phyloP scores from a whole-genome alignment of 2,888 invertebrate species.

The Drosophila quinaria region DNA sequence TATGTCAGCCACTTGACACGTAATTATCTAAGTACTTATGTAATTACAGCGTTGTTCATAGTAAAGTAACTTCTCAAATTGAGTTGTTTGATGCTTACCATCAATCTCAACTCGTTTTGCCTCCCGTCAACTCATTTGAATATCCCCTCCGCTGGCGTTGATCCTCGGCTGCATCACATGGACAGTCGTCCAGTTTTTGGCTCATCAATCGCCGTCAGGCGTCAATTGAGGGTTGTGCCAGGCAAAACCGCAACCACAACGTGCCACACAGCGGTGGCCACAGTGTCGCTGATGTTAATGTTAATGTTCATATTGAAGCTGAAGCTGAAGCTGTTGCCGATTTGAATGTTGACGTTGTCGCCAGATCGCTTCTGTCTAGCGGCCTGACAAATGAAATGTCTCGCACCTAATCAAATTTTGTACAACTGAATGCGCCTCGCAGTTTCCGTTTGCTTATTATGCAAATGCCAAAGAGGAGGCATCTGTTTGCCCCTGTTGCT shows the following conservation, averaged over 20 bases:
- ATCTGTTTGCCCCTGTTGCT: conserved; percentile 30
- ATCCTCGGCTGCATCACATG: conserved; percentile 47
- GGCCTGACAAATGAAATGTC: conserved; percentile 72
- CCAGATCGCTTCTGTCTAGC: conserved; percentile 39
- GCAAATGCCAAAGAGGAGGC: conserved; percentile 61
- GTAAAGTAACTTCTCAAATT: conserved; percentile 6
- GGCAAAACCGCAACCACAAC: conserved; percentile 33
- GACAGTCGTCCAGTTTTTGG: conserved; percentile 47
- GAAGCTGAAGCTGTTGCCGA: conserved; percentile 8
- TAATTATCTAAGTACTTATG: background rate
- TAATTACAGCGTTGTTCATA: background rate
- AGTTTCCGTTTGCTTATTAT: conserved; percentile 68
- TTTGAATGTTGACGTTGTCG: conserved; percentile 40
- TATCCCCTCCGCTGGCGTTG: conserved; percentile 20
- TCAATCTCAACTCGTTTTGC: conserved; percentile 16
- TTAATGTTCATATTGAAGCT: conserved; percentile 1
- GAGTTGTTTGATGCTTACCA: conserved; percentile 12
- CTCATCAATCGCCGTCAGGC: conserved; percentile 70
- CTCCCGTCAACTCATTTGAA: conserved; percentile 30
- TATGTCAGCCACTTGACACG: background rate
- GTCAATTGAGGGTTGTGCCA: conserved; percentile 46
- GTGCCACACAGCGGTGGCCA: conserved; percentile 43
- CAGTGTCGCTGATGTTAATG: conserved; percentile 28
- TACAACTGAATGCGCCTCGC: conserved; percentile 72
- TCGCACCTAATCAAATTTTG: conserved; percentile 78